Percentiles rank a stretch among this genome's conserved stretches.
Evolutionary conservation across 1,140 invertebrate species (phyloP).

Genomic region (Gryllus bimaculatus): DNA sequence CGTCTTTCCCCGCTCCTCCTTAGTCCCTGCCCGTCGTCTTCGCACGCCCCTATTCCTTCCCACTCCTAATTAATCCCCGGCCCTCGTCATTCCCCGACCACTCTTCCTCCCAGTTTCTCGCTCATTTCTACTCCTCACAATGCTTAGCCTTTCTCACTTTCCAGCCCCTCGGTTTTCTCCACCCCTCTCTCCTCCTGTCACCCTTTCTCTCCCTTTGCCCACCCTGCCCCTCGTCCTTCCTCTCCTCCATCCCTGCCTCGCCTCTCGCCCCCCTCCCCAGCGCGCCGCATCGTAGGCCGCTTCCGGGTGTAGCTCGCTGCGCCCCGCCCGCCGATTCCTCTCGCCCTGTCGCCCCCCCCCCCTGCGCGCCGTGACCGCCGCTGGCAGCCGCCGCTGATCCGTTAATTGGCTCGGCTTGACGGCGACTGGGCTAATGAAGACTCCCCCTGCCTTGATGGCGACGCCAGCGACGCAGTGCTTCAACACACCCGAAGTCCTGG

Average conservation of each 20-base stretch:
- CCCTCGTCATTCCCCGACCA: background rate
- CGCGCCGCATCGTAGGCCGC: too few species aligned
- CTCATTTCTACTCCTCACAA: too few species aligned
- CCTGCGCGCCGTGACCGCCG: too few species aligned
- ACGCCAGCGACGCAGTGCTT: too few species aligned
- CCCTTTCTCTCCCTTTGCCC: background rate
- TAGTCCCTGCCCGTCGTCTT: background rate
- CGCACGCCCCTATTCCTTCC: background rate
- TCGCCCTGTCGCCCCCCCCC: too few species aligned
- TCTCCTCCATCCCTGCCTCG: background rate
- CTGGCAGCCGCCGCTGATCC: too few species aligned
- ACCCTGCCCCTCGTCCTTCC: background rate
- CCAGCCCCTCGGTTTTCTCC: background rate
- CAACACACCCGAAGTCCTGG: too few species aligned
- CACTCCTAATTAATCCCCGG: background rate
- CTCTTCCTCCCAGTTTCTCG: background rate
- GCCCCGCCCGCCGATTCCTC: too few species aligned
- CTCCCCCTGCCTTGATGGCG: too few species aligned
- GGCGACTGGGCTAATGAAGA: too few species aligned
- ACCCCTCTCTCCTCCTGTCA: background rate
- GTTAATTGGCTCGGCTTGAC: too few species aligned
- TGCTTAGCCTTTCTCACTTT: background rate
- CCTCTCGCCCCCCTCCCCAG: background rate
- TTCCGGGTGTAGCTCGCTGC: too few species aligned
- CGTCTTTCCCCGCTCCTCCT: background rate